Conservation (phyloP, 2,888 invertebrate species). For the Drosophila tanythrix region DNA sequence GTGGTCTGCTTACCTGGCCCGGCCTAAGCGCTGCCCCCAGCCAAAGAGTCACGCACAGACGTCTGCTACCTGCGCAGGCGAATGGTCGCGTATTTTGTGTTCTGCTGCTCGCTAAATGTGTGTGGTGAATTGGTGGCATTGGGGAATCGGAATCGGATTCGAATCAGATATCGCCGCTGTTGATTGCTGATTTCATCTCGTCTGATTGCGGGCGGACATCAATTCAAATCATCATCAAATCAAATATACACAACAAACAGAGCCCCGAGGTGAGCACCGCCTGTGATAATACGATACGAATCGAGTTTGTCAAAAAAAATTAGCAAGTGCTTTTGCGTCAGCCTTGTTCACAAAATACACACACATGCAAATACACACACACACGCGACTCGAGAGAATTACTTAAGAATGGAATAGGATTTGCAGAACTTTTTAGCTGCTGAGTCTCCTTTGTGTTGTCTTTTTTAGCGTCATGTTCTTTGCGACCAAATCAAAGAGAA, state of each 20-base stretch:
- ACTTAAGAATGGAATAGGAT: constrained; percentile 4
- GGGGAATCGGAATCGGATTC: constrained; percentile 22
- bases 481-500: constrained; percentile 31
- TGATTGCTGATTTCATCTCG: constrained; percentile 22
- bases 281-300: constrained; percentile 9
- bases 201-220: constrained; percentile 22
- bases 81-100: constrained; percentile 57
- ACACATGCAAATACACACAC: neutral
- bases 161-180: constrained; percentile 37
- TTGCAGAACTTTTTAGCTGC: constrained; percentile 3
- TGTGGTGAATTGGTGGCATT: constrained; percentile 34
- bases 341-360: constrained; percentile 5
- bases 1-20: constrained; percentile 28
- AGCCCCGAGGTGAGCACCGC: constrained; percentile 19
- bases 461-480: constrained; percentile 32
- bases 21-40: constrained; percentile 10
- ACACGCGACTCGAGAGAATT: neutral
- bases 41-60: constrained; percentile 45
- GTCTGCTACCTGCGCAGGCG: constrained; percentile 67
- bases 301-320: constrained; percentile 16
- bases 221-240: constrained; percentile 3
- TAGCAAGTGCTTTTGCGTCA: constrained; percentile 26
- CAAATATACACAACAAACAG: constrained; percentile 5
- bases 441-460: neutral
- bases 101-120: constrained; percentile 22